Conservation (phyloP, 2,888 invertebrate genomes). For the Amphipyra berbera region DNA sequence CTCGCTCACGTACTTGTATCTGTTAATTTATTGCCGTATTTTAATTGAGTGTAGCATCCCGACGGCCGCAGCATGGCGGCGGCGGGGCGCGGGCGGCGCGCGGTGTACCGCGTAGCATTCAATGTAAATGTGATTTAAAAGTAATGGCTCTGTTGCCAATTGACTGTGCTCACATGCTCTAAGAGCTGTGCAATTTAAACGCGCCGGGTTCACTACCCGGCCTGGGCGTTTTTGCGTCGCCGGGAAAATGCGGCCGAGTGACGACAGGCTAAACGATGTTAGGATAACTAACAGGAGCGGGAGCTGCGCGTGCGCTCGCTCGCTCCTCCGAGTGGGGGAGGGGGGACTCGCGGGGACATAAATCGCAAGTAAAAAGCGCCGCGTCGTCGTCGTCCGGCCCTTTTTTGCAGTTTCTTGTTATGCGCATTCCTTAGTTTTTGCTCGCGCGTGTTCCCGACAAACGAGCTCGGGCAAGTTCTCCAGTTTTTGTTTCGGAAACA, state of each 20-base stretch:
- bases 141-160: conserved; percentile 81
- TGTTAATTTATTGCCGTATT: conserved; percentile 85
- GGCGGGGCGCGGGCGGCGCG: conserved; percentile 1
- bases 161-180: conserved; percentile 60
- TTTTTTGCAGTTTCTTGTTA: conserved; percentile 86
- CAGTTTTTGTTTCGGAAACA: conserved; percentile 76
- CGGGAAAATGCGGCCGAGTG: conserved; percentile 49
- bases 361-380: conserved; percentile 82
- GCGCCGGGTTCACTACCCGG: conserved; percentile 57
- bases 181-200: conserved; percentile 56
- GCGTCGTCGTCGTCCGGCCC: conserved; percentile 62
- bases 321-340: conserved; percentile 16
- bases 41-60: conserved; percentile 81
- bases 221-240: conserved; percentile 51
- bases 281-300: conserved; percentile 49
- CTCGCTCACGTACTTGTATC: conserved; percentile 58
- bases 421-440: conserved; percentile 84
- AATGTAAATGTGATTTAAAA: conserved; percentile 85
- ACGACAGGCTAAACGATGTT: conserved; percentile 50
- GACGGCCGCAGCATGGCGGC: conserved; percentile 31
- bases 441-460: conserved; percentile 76
- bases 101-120: conserved; percentile 75
- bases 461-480: conserved; percentile 70
- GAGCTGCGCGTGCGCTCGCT: conserved; percentile 55
- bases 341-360: conserved; percentile 68